Evolutionary conservation across 2,888 invertebrate genomes (phyloP).

Genomic region (Mayetiola destructor): DNA sequence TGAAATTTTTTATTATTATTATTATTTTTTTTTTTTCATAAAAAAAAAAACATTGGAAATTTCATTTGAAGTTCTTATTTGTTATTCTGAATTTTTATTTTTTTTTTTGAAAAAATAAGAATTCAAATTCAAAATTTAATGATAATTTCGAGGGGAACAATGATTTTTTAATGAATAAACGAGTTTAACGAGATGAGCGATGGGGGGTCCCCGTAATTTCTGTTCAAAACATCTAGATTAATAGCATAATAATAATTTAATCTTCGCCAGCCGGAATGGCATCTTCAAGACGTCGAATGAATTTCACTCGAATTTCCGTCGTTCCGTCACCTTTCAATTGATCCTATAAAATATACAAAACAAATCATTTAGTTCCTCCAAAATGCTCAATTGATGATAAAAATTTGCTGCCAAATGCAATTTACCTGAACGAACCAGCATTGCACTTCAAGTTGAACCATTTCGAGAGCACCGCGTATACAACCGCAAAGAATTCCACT

Average conservation of each 20-base stretch:
- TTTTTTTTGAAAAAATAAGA: neutral
- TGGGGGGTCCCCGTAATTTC: no score
- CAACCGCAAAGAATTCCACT: constrained; percentile 85
- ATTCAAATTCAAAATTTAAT: no score
- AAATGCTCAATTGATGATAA: constrained; percentile 16
- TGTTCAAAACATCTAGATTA: neutral
- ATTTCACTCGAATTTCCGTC: constrained; percentile 90
- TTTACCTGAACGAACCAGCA: constrained; percentile 74
- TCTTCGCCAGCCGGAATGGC: constrained; percentile 98
- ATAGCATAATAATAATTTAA: constrained; percentile 34
- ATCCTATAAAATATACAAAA: constrained; percentile 44
- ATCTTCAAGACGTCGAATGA: constrained; percentile 88
- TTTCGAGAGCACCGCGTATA: constrained; percentile 89
- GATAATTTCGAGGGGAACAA: no score
- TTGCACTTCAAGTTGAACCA: constrained; percentile 94
- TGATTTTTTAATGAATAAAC: neutral
- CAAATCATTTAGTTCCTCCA: neutral
- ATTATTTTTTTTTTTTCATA: no score
- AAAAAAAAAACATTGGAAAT: no score
- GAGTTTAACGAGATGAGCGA: neutral
- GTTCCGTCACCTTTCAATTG: constrained; percentile 85
- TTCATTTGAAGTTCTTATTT: neutral
- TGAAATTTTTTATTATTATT: no score
- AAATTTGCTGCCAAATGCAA: neutral
- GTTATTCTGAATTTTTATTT: neutral